A percentile compares a stretch with the other conserved stretches of the same genome.
These are phyloP conservation scores for Penelope pileata DNA, from an alignment of 2,113 vertebrate species.

Conservation along the genomic window DNA sequence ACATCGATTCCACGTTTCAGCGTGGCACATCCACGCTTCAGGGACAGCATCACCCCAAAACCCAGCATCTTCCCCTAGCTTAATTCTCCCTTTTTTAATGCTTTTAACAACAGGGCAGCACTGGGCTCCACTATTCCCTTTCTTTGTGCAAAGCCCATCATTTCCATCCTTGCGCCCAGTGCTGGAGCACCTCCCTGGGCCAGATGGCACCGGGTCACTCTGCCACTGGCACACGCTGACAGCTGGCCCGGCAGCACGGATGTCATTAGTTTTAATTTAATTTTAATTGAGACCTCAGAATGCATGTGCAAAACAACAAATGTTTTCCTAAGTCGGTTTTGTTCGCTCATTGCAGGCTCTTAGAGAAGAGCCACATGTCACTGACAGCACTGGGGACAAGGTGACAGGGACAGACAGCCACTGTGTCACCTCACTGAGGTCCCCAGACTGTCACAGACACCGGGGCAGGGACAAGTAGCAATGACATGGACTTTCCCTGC, in stretches of 20 bases:
- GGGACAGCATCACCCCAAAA: not conserved
- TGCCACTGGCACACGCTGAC: not conserved
- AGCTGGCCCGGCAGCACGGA: slow-evolving; percentile 35
- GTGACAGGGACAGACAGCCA: fast-evolving
- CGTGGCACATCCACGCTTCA: not conserved
- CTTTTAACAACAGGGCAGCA: not conserved
- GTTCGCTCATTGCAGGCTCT: not conserved
- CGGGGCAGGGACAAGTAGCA: not conserved
- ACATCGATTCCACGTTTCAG: not conserved
- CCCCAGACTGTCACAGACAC: not conserved
- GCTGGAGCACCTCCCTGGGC: not conserved
- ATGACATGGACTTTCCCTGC: not conserved
- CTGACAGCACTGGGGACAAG: fast-evolving
- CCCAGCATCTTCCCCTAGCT: not conserved
- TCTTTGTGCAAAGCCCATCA: not conserved
- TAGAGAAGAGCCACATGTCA: not conserved
- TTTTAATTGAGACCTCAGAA: not conserved
- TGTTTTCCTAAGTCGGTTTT: not conserved
- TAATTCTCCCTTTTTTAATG: not conserved
- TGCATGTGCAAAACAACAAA: slow-evolving; percentile 23
- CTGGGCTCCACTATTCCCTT: not conserved
- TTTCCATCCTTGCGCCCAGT: not conserved
- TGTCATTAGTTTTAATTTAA: slow-evolving; percentile 37
- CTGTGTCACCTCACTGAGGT: not conserved
- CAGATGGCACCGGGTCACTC: slow-evolving; percentile 37